These are phyloP conservation scores for Rana temporaria DNA, from an alignment of 2,113 vertebrate species.

Conservation along the genomic window DNA sequence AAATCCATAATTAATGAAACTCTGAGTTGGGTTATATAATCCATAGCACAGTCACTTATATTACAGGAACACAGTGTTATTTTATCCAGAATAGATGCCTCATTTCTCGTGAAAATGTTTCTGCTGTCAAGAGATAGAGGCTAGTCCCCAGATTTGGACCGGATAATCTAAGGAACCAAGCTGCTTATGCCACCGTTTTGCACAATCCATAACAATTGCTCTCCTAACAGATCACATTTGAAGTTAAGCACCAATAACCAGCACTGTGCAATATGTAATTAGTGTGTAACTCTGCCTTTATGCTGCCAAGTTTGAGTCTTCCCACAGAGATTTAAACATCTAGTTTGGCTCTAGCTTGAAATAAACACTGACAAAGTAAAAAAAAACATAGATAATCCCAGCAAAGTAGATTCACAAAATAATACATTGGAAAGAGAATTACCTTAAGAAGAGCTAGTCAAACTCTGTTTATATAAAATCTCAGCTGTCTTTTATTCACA, in stretches of 20 bases:
- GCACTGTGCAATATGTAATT: conserved; percentile 4
- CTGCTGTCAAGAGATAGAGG: conserved; percentile 1
- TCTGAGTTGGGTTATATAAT: neutral
- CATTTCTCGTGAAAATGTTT: neutral
- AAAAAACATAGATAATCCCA: neutral
- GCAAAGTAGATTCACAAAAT: neutral
- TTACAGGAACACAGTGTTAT: neutral
- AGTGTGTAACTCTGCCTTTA: neutral
- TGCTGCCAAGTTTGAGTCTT: conserved; percentile 22
- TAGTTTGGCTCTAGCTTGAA: conserved; percentile 42
- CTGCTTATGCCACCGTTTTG: neutral
- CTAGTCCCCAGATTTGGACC: neutral
- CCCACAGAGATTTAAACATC: conserved; percentile 48
- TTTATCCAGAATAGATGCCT: neutral
- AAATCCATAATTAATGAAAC: no score
- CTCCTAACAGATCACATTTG: conserved; percentile 23
- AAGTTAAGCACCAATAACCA: conserved; percentile 46
- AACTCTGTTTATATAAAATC: no score
- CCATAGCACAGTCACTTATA: neutral
- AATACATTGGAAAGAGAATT: no score
- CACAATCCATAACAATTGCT: conserved; percentile 29
- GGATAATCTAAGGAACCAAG: neutral
- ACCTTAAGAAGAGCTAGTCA: no score
- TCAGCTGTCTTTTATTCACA: no score
- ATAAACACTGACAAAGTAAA: conserved; percentile 39